These are phyloP conservation scores for Peromyscus melanophrys DNA, from an alignment of 2,797 vertebrate genomes.

Conservation along the genomic window DNA sequence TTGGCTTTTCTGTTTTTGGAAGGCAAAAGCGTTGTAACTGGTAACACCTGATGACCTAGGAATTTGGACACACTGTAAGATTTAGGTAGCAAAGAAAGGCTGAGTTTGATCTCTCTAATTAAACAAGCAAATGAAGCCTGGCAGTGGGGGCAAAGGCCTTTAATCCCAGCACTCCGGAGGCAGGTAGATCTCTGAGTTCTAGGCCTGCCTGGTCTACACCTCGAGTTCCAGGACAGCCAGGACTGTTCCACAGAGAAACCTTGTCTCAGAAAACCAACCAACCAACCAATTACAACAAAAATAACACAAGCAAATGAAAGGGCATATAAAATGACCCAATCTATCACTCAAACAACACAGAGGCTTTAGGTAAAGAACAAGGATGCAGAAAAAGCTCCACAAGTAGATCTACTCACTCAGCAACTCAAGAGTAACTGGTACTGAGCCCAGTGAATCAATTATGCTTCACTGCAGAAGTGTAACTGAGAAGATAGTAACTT, in stretches of 20 bases:
- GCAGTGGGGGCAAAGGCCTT: neutral
- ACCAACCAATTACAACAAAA: neutral
- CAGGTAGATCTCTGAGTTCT: neutral
- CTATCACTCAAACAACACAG: neutral
- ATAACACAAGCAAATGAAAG: neutral
- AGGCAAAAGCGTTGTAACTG: constrained; percentile 29
- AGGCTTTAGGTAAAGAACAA: neutral
- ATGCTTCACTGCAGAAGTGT: constrained; percentile 1
- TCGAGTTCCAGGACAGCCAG: too few relatives aligned
- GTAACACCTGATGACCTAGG: neutral
- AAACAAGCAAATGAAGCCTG: neutral
- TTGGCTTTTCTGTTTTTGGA: constrained; percentile 3
- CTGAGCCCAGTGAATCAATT: neutral
- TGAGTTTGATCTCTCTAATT: neutral
- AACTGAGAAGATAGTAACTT: neutral
- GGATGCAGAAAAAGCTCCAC: neutral
- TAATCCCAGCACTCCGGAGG: neutral
- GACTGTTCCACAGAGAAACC: too few relatives aligned
- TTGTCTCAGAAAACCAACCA: neutral
- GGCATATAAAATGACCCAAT: neutral
- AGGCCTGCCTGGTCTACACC: too few relatives aligned
- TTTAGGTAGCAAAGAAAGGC: neutral
- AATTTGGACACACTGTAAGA: neutral
- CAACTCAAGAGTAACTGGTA: neutral
- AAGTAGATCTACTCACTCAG: neutral